phyloP scores from a whole-genome alignment of 2,888 invertebrate species.

The Eucera pruinosa region DNA sequence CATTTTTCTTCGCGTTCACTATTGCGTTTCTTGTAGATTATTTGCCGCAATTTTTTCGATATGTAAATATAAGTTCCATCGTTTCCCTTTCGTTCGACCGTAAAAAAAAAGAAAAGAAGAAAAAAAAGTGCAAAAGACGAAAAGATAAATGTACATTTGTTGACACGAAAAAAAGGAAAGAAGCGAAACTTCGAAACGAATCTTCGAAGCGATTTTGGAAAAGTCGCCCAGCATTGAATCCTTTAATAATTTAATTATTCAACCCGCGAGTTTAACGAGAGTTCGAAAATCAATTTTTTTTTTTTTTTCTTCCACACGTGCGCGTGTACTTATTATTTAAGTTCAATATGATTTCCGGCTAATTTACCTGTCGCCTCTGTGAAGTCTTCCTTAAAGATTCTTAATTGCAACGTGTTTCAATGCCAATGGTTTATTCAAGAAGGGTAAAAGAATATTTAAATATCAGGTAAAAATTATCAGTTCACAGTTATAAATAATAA shows the following conservation, averaged over 20 bases:
- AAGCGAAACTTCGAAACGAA: too few relatives aligned
- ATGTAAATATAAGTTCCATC: constrained; percentile 51
- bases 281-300: constrained; percentile 28
- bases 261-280: constrained; percentile 24
- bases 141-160: constrained; percentile 33
- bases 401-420: neutral
- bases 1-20: constrained; percentile 56
- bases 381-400: constrained; percentile 5
- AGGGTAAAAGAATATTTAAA: constrained; percentile 2
- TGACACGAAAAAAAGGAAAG: constrained; percentile 1
- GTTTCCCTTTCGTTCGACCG: constrained; percentile 8
- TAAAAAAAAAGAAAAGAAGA: neutral
- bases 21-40: constrained; percentile 48
- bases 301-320: constrained; percentile 20
- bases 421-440: constrained; percentile 15
- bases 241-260: neutral
- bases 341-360: constrained; percentile 21
- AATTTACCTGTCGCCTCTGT: neutral
- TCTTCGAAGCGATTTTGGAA: constrained; percentile 15
- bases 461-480: constrained; percentile 45
- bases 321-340: too few relatives aligned
- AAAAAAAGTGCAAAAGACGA: too few relatives aligned
- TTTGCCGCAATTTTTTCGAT: constrained; percentile 33
- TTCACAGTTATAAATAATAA: neutral
- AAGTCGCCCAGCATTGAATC: constrained; percentile 10